Evolutionary conservation across 2,113 vertebrate genomes (phyloP), one percentile per base, ranked within the genome.

Genomic region (Gallinago undulata): DNA sequence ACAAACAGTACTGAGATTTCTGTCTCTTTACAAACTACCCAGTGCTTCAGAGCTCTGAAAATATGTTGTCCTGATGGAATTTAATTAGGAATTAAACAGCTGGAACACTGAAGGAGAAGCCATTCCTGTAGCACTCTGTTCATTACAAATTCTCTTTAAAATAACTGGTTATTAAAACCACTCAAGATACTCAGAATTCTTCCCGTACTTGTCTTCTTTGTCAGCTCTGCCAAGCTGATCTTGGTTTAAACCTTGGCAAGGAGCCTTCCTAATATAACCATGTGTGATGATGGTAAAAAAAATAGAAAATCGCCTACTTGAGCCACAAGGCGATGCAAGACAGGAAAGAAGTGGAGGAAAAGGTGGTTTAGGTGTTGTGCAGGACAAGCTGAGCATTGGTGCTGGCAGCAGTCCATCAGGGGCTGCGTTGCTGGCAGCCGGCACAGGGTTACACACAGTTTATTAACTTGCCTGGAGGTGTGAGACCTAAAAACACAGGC

Each of bases 361-460:
- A 68, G 39, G 39, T 22, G 10, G 17, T 64, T 72, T 11, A 43
- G 51, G 41, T 43, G 66, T 15, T 10, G 47, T 30, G 35, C 43
- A 68, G 48, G 21, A 33, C 33, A 67, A 51, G 13, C 23, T 21
- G 13, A 75, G 7, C 1, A 0, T 45, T 11, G 9, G 4, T 18
- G 27, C 37, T 55, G 37, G 39, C 51, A 3, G 0, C 2, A 53
- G n/a, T 31, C 37, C 22, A 1, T 16, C 15, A 3, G 47, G 55
- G 13, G 39, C 37, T 30, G 72, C 37, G 19, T 21, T 12, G 30
- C 25, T 6, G 43, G 72, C 41, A 39, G 39, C 47, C 56, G 2
- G 48, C 0, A 1, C 2, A 2, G 23, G 0, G 10, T 33, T 23
- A 6, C 2, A 8, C 3, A 12, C 25, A 3, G 43, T 15, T 77